Base-by-base conservation (phyloP, 2,113 vertebrate genomes). In the Cinclus cinclus region DNA sequence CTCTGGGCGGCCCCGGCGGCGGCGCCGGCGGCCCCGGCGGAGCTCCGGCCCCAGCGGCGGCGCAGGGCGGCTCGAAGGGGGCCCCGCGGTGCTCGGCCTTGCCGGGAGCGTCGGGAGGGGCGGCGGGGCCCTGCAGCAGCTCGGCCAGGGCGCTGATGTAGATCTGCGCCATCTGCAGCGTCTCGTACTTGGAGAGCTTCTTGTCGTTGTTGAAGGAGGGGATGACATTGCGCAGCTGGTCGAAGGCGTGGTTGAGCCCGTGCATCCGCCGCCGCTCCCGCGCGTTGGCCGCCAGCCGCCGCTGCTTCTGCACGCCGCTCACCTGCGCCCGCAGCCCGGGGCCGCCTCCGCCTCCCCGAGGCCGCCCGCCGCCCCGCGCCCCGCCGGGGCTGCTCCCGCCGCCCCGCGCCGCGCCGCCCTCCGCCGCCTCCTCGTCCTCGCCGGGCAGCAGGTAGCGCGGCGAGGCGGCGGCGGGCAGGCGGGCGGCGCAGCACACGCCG, bases 131-230 rank as follows among this genome's bases (percentile, higher is more conserved):
- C 74, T 99, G 96, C 35, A 99, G 98, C 77, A 99, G 98, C 59
- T 99, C 99, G 7, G 99, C 98, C 92, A 99, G 96, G 10, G 99
- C 99, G 91, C 98, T 99, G 97, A 99, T 99, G 98, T 99, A 99
- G 96, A 99, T 99, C 96, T 99, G 99, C 23, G 99, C 99, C 99
- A 99, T 99, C 97, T 99, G 99, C 74, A 99, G 95, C n/a, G 99
- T 99, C 95, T 99, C 99, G 53, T 99, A 99, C 83, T 99, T 99
- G 95, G 99, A 99, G 59, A 99, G 98, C 95, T 99, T 99, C 97
- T 99, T 99, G 98, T 99, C 99, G 96, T 99, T 99, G 97, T 99
- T 99, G 78, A 99, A 98, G 35, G 99, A 99, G 33, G 99, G 99
- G 97, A 99, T 99, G 97, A 99, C 99, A 76, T 99, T 99, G 96